phyloP scores from a whole-genome alignment of 2,113 vertebrate genomes.

The Chloropsis cyanopogon region DNA sequence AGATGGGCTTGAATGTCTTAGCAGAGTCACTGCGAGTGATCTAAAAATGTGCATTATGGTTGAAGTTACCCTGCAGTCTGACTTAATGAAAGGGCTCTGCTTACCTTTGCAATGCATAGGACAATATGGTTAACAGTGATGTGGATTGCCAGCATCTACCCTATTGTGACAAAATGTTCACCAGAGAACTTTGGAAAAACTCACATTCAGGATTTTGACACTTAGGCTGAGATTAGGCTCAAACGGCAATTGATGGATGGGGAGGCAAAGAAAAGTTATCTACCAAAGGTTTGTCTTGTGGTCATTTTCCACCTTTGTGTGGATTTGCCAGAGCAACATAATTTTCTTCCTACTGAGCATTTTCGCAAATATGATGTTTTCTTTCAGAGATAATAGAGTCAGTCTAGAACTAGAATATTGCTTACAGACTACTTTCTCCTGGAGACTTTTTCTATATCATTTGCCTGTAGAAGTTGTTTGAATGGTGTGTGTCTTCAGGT shows the following conservation, averaged over 20 bases:
- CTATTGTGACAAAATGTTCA: not conserved
- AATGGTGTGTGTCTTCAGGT: not conserved
- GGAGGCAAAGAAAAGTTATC: slow-evolving; percentile 46
- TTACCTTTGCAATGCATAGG: not conserved
- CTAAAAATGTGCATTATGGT: not conserved
- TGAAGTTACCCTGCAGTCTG: not conserved
- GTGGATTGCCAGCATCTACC: not conserved
- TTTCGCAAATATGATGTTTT: not conserved
- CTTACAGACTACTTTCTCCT: slow-evolving; percentile 50
- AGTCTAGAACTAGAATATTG: slow-evolving; percentile 69
- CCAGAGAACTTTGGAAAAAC: slow-evolving; percentile 40
- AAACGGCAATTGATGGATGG: slow-evolving; percentile 42
- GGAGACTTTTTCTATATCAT: not conserved
- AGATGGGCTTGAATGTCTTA: not conserved
- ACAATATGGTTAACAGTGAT: not conserved
- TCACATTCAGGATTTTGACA: slow-evolving; percentile 59
- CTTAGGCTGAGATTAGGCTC: slow-evolving; percentile 46
- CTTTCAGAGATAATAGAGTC: slow-evolving; percentile 15
- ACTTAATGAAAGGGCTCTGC: not conserved
- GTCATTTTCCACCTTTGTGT: not conserved
- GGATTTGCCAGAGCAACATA: slow-evolving; percentile 7
- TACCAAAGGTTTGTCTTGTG: not conserved
- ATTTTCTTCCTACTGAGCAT: not conserved
- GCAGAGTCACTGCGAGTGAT: not conserved
- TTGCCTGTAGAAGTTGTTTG: not conserved